phyloP scores from a whole-genome alignment of 2,113 vertebrate species.

The Crotalus helleri region DNA sequence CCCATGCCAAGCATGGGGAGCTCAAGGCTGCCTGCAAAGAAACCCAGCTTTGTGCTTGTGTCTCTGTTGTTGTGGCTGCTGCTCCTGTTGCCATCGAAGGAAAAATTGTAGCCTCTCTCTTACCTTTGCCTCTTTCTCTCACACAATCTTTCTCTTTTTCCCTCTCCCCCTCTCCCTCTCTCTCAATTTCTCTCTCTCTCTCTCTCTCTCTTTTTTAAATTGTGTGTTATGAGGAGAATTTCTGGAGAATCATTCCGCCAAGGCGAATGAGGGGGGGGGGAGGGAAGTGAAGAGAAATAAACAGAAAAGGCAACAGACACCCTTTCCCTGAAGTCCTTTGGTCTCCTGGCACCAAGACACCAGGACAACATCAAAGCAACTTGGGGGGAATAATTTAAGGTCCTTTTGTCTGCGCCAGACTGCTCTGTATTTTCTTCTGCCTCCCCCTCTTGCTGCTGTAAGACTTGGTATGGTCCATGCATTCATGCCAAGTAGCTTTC shows the following conservation, averaged over 20 bases:
- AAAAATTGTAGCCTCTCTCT: slow-evolving; percentile 36
- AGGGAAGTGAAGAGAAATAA: background rate
- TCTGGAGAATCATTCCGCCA: slow-evolving; percentile 61
- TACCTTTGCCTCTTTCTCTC: background rate
- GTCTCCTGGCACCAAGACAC: slow-evolving; percentile 76
- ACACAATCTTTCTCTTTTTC: background rate
- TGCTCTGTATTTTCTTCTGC: slow-evolving; percentile 73
- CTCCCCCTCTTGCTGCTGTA: slow-evolving; percentile 77
- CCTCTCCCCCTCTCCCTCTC: background rate
- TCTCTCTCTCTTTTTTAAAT: slow-evolving; percentile 41
- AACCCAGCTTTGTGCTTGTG: background rate
- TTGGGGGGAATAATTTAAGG: slow-evolving; percentile 80
- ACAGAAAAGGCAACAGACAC: slow-evolving; percentile 37
- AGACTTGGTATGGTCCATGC: slow-evolving; percentile 89
- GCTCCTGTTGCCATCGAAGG: slow-evolving; percentile 33
- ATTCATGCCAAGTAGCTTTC: slow-evolving; percentile 96
- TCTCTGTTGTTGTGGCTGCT: slow-evolving; percentile 26
- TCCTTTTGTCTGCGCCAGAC: slow-evolving; percentile 83
- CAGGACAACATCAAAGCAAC: slow-evolving; percentile 83
- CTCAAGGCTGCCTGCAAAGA: background rate
- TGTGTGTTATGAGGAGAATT: slow-evolving; percentile 68
- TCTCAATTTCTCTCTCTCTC: background rate
- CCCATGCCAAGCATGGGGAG: slow-evolving; percentile 25
- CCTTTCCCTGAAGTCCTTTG: slow-evolving; percentile 70
- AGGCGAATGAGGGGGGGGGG: slow-evolving; percentile 30